Conservation (phyloP, 1,140 invertebrate species). For the Araneus ventricosus region DNA sequence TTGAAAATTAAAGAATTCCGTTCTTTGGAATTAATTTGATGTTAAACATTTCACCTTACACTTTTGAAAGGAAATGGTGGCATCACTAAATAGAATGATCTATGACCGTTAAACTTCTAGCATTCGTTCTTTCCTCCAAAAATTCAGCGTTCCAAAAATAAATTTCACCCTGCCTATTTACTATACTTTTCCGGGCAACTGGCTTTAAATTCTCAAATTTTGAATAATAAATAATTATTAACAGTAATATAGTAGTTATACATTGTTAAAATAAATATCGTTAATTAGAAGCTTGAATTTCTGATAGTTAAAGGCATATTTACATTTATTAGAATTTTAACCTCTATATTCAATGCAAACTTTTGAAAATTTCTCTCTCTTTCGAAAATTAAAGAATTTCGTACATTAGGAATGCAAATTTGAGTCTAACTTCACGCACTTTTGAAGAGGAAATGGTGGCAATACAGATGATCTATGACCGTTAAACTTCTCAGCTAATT, state of each 20-base stretch:
- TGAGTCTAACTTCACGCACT: background rate
- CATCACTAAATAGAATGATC: conserved; percentile 16
- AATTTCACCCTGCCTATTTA: background rate
- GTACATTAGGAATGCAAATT: background rate
- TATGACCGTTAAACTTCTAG: background rate
- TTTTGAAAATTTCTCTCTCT: background rate
- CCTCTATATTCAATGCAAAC: background rate
- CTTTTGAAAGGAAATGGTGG: background rate
- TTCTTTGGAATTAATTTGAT: background rate
- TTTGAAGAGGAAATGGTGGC: too few species aligned
- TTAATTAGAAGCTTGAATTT: background rate
- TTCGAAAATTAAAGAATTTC: background rate
- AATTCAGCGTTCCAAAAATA: background rate
- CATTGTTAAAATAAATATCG: too few species aligned
- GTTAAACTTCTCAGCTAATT: too few species aligned
- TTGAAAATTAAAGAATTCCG: background rate
- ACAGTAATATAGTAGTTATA: too few species aligned
- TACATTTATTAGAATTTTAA: background rate
- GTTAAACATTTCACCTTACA: background rate
- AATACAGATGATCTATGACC: too few species aligned
- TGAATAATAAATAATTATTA: too few species aligned
- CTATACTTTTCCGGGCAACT: background rate
- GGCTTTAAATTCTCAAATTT: background rate
- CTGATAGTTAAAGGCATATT: background rate
- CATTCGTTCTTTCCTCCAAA: background rate